Evolutionary conservation across 2,797 vertebrate species (phyloP).

Genomic region (Helarctos malayanus): DNA sequence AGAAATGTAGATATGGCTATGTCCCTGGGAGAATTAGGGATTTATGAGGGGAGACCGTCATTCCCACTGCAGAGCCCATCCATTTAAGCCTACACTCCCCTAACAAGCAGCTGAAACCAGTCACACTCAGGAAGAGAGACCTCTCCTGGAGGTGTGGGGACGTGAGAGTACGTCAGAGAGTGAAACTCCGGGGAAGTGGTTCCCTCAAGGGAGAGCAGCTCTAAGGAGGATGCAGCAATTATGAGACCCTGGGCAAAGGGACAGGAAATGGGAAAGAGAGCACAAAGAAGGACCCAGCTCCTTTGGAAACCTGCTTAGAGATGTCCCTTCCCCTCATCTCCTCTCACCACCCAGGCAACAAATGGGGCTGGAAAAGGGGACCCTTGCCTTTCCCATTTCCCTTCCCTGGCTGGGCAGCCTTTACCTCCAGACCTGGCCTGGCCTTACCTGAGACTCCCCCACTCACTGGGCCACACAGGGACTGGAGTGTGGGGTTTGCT

Average conservation of each 20-base stretch:
- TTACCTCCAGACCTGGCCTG: not conserved
- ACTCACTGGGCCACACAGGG: not conserved
- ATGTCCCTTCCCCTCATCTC: not conserved
- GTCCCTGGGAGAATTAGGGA: not conserved
- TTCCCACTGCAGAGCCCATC: not conserved
- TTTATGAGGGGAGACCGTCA: not conserved
- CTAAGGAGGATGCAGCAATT: not conserved
- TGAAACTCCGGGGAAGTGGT: not conserved
- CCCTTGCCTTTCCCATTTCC: not conserved
- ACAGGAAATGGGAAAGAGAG: not conserved
- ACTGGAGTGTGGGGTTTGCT: not conserved
- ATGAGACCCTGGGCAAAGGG: not conserved
- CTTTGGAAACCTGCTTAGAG: not conserved
- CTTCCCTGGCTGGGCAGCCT: not conserved
- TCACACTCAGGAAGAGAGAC: too few relatives aligned
- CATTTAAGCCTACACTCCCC: not conserved
- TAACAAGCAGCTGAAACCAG: not conserved
- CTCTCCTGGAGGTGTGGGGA: not conserved
- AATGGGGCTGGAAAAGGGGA: not conserved
- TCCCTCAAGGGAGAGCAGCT: not conserved
- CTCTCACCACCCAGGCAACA: not conserved
- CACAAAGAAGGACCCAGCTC: not conserved
- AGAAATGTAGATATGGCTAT: not conserved
- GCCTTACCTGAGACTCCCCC: not conserved
- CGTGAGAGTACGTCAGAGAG: not conserved